phyloP scores from a whole-genome alignment of 2,888 invertebrate species.

The Stenodera caucasica region DNA sequence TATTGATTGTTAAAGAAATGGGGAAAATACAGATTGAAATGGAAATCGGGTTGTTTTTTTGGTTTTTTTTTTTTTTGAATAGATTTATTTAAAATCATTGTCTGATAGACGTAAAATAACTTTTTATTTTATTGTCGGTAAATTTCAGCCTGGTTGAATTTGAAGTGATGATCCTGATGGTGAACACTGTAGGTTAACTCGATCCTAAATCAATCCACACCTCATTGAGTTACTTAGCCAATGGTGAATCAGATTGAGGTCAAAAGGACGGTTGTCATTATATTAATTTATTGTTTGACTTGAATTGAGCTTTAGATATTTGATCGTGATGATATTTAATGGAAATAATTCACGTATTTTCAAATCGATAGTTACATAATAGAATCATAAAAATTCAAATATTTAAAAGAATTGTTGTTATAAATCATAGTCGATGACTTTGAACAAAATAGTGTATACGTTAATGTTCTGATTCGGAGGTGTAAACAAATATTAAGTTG shows the following conservation, averaged over 20 bases:
- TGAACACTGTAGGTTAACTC: slow-evolving; percentile 20
- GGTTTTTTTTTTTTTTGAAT: no score
- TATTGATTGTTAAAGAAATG: no score
- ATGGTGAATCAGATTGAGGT: slow-evolving; percentile 24
- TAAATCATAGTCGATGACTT: slow-evolving; percentile 30
- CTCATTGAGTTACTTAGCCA: slow-evolving; percentile 26
- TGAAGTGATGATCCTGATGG: slow-evolving; percentile 12
- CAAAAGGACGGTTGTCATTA: slow-evolving; percentile 22
- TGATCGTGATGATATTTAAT: no score
- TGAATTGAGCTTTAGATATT: slow-evolving; percentile 1
- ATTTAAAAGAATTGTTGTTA: slow-evolving; percentile 18
- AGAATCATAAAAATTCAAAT: slow-evolving; percentile 26
- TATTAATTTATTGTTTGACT: slow-evolving; percentile 27
- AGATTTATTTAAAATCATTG: background rate
- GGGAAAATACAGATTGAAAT: no score
- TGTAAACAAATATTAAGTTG: slow-evolving; percentile 38
- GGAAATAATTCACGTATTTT: no score
- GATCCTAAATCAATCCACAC: slow-evolving; percentile 26
- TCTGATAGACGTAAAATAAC: background rate
- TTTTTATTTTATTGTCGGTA: slow-evolving; percentile 1
- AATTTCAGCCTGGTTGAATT: slow-evolving; percentile 5
- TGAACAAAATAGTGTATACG: slow-evolving; percentile 21
- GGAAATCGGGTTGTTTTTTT: no score
- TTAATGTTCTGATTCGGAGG: slow-evolving; percentile 31
- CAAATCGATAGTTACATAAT: no score